Evolutionary conservation across 1,140 invertebrate species (phyloP).

Genomic region (Chironomus striatipennis): DNA sequence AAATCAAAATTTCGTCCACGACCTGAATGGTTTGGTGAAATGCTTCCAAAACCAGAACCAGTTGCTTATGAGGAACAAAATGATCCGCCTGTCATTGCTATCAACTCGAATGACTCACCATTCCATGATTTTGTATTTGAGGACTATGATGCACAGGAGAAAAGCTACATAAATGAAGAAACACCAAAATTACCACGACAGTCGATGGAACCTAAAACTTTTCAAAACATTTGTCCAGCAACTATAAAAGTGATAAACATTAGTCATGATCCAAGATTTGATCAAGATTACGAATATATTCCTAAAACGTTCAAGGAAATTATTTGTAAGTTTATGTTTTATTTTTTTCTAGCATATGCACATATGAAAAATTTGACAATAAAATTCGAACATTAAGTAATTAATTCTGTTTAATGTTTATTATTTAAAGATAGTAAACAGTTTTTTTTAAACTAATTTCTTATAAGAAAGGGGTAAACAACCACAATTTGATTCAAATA

Average conservation of each 20-base stretch:
- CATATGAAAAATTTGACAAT: no score
- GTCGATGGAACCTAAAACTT: neutral
- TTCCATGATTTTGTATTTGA: neutral
- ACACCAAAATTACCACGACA: neutral
- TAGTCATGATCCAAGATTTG: neutral
- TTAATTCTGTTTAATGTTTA: no score
- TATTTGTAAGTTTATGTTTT: neutral
- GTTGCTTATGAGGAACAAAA: neutral
- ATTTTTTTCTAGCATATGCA: no score
- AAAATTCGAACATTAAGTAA: no score
- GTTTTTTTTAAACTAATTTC: no score
- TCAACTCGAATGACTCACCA: neutral
- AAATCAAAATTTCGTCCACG: neutral
- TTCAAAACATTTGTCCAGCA: neutral
- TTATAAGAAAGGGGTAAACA: no score
- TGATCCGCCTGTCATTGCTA: neutral
- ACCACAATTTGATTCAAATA: no score
- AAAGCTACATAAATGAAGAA: neutral
- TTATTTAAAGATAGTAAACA: no score
- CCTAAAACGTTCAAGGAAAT: neutral
- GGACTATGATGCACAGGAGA: neutral
- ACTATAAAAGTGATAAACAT: neutral
- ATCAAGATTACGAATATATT: neutral
- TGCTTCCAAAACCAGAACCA: neutral
- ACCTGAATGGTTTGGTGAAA: neutral